A percentile compares a stretch with the other conserved stretches of the same genome.
Evolutionary conservation across 1,140 invertebrate genomes (phyloP).

Genomic region (Drosophila tropicalis): DNA sequence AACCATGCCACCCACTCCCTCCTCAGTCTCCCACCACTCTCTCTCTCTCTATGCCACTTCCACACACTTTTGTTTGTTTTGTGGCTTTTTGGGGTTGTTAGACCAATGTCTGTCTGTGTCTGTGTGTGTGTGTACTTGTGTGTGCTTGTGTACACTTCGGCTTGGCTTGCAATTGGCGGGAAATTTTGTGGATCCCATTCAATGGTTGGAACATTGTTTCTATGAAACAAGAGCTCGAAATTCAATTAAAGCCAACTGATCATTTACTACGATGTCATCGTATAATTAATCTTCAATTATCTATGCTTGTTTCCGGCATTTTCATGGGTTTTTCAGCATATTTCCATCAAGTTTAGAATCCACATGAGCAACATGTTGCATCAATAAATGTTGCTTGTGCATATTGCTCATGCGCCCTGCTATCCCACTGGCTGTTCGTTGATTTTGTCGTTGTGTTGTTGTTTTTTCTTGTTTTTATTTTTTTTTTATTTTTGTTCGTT

Average conservation of each 20-base stretch:
- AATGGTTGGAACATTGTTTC: slow-evolving; percentile 22
- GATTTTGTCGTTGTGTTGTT: slow-evolving; percentile 30
- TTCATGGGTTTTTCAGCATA: not conserved
- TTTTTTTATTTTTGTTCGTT: slow-evolving; percentile 47
- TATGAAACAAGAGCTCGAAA: not conserved
- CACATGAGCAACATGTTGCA: slow-evolving; percentile 61
- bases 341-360: not conserved
- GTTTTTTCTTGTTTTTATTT: too few relatives aligned
- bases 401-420: slow-evolving; percentile 75
- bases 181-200: slow-evolving; percentile 75
- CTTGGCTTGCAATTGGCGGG: slow-evolving; percentile 81
- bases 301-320: not conserved
- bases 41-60: not conserved
- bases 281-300: not conserved
- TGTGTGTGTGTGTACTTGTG: slow-evolving; percentile 34
- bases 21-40: not conserved
- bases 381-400: slow-evolving; percentile 38
- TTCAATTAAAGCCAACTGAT: slow-evolving; percentile 1
- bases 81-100: slow-evolving; percentile 78
- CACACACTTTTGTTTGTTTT: slow-evolving; percentile 58
- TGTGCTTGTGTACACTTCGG: slow-evolving; percentile 71
- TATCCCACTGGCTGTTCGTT: slow-evolving; percentile 58
- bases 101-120: slow-evolving; percentile 35
- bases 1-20: slow-evolving; percentile 4
- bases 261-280: not conserved